phyloP scores from a whole-genome alignment of 2,888 invertebrate genomes.

The Plebejus melissa region DNA sequence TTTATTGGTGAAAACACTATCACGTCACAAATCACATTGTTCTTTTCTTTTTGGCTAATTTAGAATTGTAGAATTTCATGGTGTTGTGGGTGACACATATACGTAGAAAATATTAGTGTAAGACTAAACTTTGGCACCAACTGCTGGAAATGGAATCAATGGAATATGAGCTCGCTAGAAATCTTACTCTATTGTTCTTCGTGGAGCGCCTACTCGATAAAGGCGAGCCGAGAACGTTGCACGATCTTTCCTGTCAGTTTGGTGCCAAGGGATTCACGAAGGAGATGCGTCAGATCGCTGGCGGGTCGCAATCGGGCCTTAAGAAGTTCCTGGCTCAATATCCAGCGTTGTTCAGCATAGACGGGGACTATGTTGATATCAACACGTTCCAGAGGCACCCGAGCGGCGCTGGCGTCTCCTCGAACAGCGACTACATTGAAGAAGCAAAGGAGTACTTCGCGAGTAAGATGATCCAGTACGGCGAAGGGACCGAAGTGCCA shows the following conservation, averaged over 20 bases:
- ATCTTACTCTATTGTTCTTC: slow-evolving; percentile 98
- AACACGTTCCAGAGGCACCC: slow-evolving; percentile 85
- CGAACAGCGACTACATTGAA: slow-evolving; percentile 92
- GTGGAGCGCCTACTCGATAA: slow-evolving; percentile 98
- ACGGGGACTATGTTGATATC: slow-evolving; percentile 94
- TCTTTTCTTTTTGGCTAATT: slow-evolving; percentile 60
- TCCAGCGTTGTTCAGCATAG: slow-evolving; percentile 96
- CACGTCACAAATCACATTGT: slow-evolving; percentile 47
- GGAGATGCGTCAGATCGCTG: slow-evolving; percentile 97
- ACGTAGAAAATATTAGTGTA: slow-evolving; percentile 76
- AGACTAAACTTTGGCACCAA: slow-evolving; percentile 75
- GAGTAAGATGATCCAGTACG: slow-evolving; percentile 96
- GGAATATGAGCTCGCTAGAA: slow-evolving; percentile 95
- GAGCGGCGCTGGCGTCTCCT: slow-evolving; percentile 79
- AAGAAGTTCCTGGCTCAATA: slow-evolving; percentile 98
- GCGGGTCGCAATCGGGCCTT: slow-evolving; percentile 96
- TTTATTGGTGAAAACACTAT: slow-evolving; percentile 41
- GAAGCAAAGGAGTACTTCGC: slow-evolving; percentile 99
- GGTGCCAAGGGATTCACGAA: slow-evolving; percentile 99
- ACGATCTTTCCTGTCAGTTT: slow-evolving; percentile 99
- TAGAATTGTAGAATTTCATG: slow-evolving; percentile 73
- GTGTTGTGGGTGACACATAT: slow-evolving; percentile 79
- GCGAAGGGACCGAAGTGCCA: slow-evolving; percentile 96
- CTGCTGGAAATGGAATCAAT: slow-evolving; percentile 90
- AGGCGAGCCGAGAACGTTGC: slow-evolving; percentile 95